Base-by-base conservation (phyloP, 2,113 vertebrate species). In the Zosterops japonicus region DNA sequence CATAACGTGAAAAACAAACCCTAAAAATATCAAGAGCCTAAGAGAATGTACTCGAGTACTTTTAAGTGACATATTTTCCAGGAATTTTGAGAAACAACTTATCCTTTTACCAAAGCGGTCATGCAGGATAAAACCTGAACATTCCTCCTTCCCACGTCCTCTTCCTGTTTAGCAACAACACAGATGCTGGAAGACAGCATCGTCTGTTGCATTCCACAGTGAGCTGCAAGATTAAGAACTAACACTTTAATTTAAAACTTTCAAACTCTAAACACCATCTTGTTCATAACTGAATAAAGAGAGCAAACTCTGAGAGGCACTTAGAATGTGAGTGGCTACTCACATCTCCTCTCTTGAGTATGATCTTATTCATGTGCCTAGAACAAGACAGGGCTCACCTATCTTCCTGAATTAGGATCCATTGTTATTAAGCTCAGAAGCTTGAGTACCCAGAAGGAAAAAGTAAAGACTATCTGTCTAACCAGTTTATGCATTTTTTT, bases 221-320 rank as follows among this genome's bases (percentile, higher is more conserved):
- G 16, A 92, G 53, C 8, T 75, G 59, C 56, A 92, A 87, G 71
- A 89, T 27, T 68, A 75, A 81, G 60, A 87, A 57, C 27, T 81
- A 88, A 91, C 50, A 77, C 49, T 60, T 77, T 83, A 81, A 97
- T 78, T 94, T 83, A 64, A 94, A 76, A 75, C 75, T 71, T 89
- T 60, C 70, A 42, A 88, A 81, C 50, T 89, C 80, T 76, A 46
- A 94, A 86, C 35, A 71, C 36, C 72, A 90, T 46, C 49, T 83
- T 92, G 42, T 28, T 83, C 25, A 14, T 11, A 81, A 71, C 11
- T 78, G 80, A 92, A 90, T 60, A 68, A 94, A 71, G 41, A 83
- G 14, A 89, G 57, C 8, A 87, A 67, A 81, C 42, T 82, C 80
- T 61, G 64, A 83, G 87, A 93, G 50, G 41, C 60, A 75, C 44